Evolutionary conservation across 2,113 vertebrate genomes (phyloP).

Genomic region (Hippocampus zosterae): DNA sequence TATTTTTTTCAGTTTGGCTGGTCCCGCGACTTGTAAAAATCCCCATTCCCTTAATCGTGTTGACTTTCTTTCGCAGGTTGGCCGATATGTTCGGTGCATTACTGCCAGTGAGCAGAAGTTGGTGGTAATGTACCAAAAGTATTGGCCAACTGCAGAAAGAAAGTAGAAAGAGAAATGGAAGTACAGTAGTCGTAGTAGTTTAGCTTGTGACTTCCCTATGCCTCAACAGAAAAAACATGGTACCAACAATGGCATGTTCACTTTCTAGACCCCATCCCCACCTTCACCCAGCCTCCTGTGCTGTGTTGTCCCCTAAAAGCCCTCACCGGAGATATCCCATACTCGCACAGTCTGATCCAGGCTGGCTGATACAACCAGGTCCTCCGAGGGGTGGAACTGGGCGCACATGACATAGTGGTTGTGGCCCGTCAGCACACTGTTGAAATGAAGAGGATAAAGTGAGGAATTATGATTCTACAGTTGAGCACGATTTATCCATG

Average conservation of each 20-base stretch:
- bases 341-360: constrained; percentile 96
- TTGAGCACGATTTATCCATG: background rate
- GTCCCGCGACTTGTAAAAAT: too few species aligned
- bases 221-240: background rate
- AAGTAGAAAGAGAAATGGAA: too few species aligned
- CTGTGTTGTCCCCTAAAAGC: constrained; percentile 35
- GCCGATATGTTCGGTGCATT: too few species aligned
- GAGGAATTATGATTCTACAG: background rate
- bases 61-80: too few species aligned
- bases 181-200: too few species aligned
- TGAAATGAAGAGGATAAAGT: constrained; percentile 16
- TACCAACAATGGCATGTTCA: background rate
- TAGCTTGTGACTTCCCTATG: too few species aligned
- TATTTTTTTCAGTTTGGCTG: too few species aligned
- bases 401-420: constrained; percentile 99
- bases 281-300: constrained; percentile 20
- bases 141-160: too few species aligned
- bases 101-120: too few species aligned
- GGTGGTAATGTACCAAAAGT: too few species aligned
- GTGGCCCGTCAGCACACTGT: constrained; percentile 91
- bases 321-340: constrained; percentile 99
- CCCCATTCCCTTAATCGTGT: too few species aligned
- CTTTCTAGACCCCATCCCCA: constrained; percentile 13
- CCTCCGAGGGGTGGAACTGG: constrained; percentile 93
- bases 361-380: constrained; percentile 95